Conservation (phyloP, 1,140 invertebrate genomes). For the Eriosoma lanigerum region DNA sequence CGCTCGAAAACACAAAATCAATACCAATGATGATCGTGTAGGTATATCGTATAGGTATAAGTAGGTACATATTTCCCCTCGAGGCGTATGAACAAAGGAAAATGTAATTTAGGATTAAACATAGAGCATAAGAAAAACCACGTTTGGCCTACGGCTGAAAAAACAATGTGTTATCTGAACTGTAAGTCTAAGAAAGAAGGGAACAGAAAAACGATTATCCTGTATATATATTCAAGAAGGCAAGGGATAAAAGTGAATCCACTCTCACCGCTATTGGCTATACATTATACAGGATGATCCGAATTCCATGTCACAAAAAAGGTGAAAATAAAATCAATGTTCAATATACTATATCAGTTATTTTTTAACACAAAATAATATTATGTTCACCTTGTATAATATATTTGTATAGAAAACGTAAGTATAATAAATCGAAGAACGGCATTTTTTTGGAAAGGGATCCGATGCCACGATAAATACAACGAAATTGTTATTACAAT, state of each 20-base stretch:
- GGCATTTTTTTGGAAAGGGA: neutral
- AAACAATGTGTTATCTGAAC: constrained; percentile 35
- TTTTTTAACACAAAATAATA: neutral
- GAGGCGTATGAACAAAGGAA: constrained; percentile 22
- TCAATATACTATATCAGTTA: too few species aligned
- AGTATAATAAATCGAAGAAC: neutral
- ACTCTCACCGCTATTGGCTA: constrained; percentile 8
- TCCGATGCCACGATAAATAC: too few species aligned
- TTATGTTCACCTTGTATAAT: too few species aligned
- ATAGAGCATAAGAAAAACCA: neutral
- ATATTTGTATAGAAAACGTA: neutral
- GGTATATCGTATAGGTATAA: too few species aligned
- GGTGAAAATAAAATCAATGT: too few species aligned
- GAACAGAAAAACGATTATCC: neutral
- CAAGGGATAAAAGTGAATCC: constrained; percentile 7
- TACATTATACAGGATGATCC: neutral
- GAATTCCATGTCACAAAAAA: too few species aligned
- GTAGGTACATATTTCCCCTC: neutral
- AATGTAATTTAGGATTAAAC: constrained; percentile 27
- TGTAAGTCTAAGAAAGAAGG: neutral
- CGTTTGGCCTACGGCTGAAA: constrained; percentile 11
- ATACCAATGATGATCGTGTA: constrained; percentile 4
- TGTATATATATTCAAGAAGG: neutral
- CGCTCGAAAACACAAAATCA: neutral
- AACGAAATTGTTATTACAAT: too few species aligned